These are phyloP conservation scores for Pteromalus puparum DNA, from an alignment of 1,140 invertebrate genomes.

Conservation along the genomic window DNA sequence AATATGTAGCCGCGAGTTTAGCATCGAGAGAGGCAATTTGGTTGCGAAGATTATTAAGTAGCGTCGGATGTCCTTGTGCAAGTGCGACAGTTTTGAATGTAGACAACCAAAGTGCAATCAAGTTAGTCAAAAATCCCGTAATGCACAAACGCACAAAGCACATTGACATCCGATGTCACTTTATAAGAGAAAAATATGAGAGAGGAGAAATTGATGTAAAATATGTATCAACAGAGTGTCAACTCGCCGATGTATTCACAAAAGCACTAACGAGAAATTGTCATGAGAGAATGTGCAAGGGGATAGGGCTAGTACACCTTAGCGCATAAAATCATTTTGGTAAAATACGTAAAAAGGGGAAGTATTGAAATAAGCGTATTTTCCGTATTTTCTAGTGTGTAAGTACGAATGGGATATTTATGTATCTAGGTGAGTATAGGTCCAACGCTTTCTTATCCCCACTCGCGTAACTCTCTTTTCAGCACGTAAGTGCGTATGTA, in stretches of 20 bases:
- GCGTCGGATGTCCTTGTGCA: too few relatives aligned
- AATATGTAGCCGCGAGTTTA: constrained; percentile 69
- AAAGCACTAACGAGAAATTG: neutral
- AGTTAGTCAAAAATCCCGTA: constrained; percentile 65
- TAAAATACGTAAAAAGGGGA: neutral
- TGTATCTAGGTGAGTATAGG: too few relatives aligned
- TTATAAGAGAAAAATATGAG: constrained; percentile 58
- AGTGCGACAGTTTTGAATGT: too few relatives aligned
- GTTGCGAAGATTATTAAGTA: too few relatives aligned
- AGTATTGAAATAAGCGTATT: too few relatives aligned
- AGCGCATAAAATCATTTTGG: constrained; percentile 55
- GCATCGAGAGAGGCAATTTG: too few relatives aligned
- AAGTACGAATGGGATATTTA: too few relatives aligned
- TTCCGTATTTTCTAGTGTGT: too few relatives aligned
- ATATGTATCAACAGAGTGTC: neutral
- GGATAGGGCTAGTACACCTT: constrained; percentile 64
- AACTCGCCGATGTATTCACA: constrained; percentile 3
- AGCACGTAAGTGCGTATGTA: too few relatives aligned
- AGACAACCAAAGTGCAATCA: constrained; percentile 67
- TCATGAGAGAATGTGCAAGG: constrained; percentile 22
- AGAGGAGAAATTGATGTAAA: neutral
- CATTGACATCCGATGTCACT: constrained; percentile 65
- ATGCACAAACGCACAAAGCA: constrained; percentile 63
- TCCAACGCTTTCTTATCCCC: too few relatives aligned
- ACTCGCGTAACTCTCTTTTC: too few relatives aligned